phyloP scores from a whole-genome alignment of 2,113 vertebrate genomes.

The Mesembrinibis cayennensis region DNA sequence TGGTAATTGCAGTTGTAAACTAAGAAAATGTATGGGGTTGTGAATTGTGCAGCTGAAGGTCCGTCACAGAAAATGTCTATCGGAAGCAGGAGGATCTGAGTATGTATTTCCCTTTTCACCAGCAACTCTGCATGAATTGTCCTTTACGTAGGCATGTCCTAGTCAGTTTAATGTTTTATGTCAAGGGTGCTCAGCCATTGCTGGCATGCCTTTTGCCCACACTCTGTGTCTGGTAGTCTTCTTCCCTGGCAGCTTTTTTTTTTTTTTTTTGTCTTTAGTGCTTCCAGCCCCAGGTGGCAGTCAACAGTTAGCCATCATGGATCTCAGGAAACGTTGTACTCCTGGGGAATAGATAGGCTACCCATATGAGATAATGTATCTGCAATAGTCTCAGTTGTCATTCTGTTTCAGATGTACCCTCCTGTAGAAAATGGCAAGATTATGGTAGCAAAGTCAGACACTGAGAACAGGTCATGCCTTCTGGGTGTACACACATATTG shows the following conservation, averaged over 20 bases:
- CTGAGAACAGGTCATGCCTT: neutral
- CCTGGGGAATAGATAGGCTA: neutral
- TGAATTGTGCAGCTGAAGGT: neutral
- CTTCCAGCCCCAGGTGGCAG: neutral
- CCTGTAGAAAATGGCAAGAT: neutral
- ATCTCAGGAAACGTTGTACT: neutral
- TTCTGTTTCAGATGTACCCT: neutral
- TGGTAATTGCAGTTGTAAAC: neutral
- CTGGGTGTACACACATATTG: neutral
- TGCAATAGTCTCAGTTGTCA: neutral
- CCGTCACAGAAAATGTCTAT: neutral
- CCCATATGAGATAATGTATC: fast-evolving
- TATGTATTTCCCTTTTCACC: neutral
- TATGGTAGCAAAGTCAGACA: neutral
- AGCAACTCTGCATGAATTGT: neutral
- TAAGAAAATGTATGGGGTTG: neutral
- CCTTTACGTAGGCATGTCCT: neutral
- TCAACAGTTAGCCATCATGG: neutral
- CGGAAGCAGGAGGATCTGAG: neutral
- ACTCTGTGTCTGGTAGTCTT: neutral
- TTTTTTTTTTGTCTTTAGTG: neutral
- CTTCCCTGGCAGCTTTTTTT: neutral
- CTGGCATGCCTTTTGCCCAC: neutral
- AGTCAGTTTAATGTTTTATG: fast-evolving
- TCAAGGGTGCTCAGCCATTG: fast-evolving